Conservation (phyloP, 1,140 invertebrate genomes). For the Orius laevigatus region DNA sequence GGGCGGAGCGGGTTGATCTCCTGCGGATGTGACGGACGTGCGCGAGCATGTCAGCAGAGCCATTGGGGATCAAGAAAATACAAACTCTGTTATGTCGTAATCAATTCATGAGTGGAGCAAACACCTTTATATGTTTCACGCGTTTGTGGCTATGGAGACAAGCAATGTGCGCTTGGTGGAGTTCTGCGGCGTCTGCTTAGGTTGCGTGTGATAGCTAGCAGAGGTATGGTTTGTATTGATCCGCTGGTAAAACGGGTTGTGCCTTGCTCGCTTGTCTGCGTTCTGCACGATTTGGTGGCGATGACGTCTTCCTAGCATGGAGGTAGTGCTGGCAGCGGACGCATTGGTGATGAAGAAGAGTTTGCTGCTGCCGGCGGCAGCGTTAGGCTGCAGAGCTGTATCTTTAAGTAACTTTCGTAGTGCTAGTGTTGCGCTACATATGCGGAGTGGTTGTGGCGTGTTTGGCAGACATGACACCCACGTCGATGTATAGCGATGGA, state of each 20-base stretch:
- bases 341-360: slow-evolving; percentile 79
- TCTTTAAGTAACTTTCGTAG: too few relatives aligned
- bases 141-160: too few relatives aligned
- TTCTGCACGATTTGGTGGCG: slow-evolving; percentile 60
- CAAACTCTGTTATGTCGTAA: slow-evolving; percentile 91
- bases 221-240: slow-evolving; percentile 66
- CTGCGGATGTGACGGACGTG: slow-evolving; percentile 89
- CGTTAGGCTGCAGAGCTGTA: too few relatives aligned
- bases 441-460: slow-evolving; percentile 82
- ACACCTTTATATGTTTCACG: too few relatives aligned
- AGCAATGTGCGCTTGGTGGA: slow-evolving; percentile 92
- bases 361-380: too few relatives aligned
- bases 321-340: slow-evolving; percentile 92
- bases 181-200: slow-evolving; percentile 58
- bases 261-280: slow-evolving; percentile 40
- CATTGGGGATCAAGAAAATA: slow-evolving; percentile 95
- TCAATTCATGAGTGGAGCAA: too few relatives aligned
- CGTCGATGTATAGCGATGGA: slow-evolving; percentile 89
- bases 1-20: slow-evolving; percentile 90
- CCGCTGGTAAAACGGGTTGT: slow-evolving; percentile 79
- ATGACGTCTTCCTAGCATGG: slow-evolving; percentile 85
- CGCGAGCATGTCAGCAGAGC: slow-evolving; percentile 93
- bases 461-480: slow-evolving; percentile 79
- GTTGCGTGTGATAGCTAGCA: slow-evolving; percentile 36
- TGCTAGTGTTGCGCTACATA: slow-evolving; percentile 74